Percentiles rank a stretch among this genome's conserved stretches.
Evolutionary conservation across 2,113 vertebrate species (phyloP).

Genomic region (Pituophis catenifer): DNA sequence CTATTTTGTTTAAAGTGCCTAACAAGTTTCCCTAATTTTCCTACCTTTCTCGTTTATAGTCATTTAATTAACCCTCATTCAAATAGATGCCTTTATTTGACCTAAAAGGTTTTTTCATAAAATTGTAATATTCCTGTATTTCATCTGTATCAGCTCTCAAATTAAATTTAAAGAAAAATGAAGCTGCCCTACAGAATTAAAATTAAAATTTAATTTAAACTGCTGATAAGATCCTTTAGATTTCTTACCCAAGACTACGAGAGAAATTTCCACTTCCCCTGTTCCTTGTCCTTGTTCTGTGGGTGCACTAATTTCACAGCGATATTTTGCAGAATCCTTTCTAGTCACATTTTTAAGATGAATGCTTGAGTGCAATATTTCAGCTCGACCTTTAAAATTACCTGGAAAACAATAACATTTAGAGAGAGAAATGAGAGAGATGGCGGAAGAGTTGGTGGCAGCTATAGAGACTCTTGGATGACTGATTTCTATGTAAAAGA

Average conservation of each 20-base stretch:
- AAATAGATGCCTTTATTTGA: neutral
- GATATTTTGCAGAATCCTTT: slow-evolving; percentile 87
- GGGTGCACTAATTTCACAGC: slow-evolving; percentile 89
- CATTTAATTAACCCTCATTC: neutral
- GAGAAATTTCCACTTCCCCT: slow-evolving; percentile 83
- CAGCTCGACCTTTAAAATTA: slow-evolving; percentile 79
- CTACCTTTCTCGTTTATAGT: neutral
- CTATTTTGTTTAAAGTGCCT: neutral
- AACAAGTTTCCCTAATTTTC: neutral
- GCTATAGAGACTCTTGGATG: neutral
- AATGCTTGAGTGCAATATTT: slow-evolving; percentile 84
- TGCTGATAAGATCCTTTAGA: slow-evolving; percentile 4
- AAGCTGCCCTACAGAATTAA: neutral
- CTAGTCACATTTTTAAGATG: slow-evolving; percentile 82
- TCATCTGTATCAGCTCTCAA: neutral
- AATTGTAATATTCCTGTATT: neutral
- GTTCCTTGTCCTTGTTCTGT: slow-evolving; percentile 72
- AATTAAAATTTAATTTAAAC: neutral
- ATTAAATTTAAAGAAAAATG: slow-evolving; percentile 12
- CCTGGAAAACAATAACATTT: slow-evolving; percentile 64
- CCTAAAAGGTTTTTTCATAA: neutral
- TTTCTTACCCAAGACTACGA: slow-evolving; percentile 84
- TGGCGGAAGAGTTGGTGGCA: neutral
- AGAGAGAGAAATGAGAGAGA: neutral
- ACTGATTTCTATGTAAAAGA: neutral